These are phyloP conservation scores for Nerophis ophidion DNA, from an alignment of 2,113 vertebrate species.

Conservation along the genomic window DNA sequence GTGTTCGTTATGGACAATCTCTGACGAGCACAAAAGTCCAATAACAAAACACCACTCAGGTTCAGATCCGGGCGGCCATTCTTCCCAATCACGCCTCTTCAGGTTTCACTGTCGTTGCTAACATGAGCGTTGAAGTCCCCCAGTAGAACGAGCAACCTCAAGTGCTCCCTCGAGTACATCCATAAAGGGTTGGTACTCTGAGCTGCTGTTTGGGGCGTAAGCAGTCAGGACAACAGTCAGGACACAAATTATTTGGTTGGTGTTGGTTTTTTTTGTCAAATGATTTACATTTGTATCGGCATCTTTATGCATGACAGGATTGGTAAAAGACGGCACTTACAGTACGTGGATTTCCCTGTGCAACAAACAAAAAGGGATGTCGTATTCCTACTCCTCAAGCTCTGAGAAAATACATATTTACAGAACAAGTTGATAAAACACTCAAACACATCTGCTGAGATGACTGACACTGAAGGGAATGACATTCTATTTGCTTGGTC, in stretches of 20 bases:
- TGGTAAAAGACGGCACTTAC: background rate
- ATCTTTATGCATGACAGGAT: background rate
- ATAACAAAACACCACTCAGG: no score
- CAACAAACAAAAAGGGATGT: background rate
- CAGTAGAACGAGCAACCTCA: no score
- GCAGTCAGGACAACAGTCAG: no score
- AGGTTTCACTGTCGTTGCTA: no score
- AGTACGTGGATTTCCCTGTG: background rate
- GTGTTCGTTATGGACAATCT: no score
- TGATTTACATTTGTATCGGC: constrained; percentile 1
- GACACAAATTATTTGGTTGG: constrained; percentile 11
- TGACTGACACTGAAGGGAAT: constrained; percentile 39
- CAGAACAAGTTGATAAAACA: constrained; percentile 26
- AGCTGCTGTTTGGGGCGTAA: no score
- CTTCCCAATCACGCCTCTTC: no score
- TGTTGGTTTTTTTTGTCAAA: constrained; percentile 17
- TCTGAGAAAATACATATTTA: background rate
- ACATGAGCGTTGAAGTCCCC: no score
- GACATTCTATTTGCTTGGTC: constrained; percentile 47
- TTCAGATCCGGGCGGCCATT: no score
- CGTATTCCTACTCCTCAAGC: constrained; percentile 7
- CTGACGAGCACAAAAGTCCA: no score
- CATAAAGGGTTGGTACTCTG: no score
- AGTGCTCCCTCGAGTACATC: no score
- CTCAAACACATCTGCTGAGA: constrained; percentile 22